phyloP scores from a whole-genome alignment of 2,797 vertebrate species.

The Cynopterus sphinx region DNA sequence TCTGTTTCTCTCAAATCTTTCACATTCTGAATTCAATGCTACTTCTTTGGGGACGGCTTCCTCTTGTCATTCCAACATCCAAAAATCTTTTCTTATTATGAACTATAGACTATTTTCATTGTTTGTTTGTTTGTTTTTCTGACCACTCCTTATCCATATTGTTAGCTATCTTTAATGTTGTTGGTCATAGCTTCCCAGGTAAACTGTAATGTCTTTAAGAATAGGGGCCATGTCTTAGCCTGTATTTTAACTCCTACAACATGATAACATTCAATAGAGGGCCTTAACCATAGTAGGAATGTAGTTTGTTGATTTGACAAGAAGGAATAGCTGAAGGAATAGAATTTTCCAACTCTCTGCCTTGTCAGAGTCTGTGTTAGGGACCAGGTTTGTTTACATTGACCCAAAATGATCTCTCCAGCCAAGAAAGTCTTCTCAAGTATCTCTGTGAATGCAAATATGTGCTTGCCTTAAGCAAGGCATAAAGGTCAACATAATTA shows the following conservation, averaged over 20 bases:
- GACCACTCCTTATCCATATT: not conserved
- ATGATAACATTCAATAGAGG: not conserved
- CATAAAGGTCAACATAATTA: constrained; percentile 28
- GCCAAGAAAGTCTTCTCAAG: not conserved
- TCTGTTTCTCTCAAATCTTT: not conserved
- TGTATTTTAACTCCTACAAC: not conserved
- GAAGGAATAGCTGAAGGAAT: not conserved
- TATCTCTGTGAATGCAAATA: constrained; percentile 33
- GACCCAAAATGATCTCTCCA: not conserved
- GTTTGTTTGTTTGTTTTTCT: not conserved
- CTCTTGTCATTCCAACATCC: not conserved
- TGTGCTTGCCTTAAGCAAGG: not conserved
- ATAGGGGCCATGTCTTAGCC: not conserved
- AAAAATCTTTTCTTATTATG: not conserved
- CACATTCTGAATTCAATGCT: not conserved
- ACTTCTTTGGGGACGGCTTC: not conserved
- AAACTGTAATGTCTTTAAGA: not conserved
- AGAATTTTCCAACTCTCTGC: not conserved
- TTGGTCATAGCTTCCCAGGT: not conserved
- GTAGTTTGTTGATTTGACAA: not conserved
- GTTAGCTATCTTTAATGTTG: not conserved
- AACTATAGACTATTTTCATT: not conserved
- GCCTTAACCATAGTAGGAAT: not conserved
- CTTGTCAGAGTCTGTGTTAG: not conserved
- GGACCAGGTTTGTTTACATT: not conserved